phyloP scores from a whole-genome alignment of 2,113 vertebrate genomes.

The Sisor rabdophorus region DNA sequence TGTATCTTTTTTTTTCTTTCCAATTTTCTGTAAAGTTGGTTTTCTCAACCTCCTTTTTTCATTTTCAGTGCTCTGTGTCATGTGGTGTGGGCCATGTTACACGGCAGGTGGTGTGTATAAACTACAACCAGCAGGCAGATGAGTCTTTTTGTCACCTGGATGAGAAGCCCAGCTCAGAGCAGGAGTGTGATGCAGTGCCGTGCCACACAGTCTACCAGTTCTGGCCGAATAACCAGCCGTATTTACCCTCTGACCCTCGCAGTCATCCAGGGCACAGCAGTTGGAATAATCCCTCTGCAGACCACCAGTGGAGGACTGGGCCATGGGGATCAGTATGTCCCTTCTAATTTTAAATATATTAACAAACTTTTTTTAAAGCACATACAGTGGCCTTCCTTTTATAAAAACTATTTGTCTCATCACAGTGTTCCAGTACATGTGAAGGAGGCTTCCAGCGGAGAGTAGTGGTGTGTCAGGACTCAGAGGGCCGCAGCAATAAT shows the following conservation, averaged over 20 bases:
- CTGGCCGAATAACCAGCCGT: slow-evolving; percentile 71
- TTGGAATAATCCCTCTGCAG: slow-evolving; percentile 70
- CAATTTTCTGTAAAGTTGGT: neutral
- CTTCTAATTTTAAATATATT: neutral
- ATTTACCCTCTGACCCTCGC: slow-evolving; percentile 69
- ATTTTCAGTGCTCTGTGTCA: slow-evolving; percentile 80
- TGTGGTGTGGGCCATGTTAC: slow-evolving; percentile 79
- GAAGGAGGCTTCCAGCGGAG: slow-evolving; percentile 83
- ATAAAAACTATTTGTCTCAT: neutral
- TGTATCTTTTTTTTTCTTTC: neutral
- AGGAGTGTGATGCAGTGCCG: slow-evolving; percentile 75
- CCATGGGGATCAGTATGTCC: slow-evolving; percentile 93
- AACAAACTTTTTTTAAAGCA: slow-evolving; percentile 8
- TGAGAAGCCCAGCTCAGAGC: slow-evolving; percentile 70
- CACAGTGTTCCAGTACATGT: slow-evolving; percentile 93
- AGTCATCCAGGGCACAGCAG: slow-evolving; percentile 72
- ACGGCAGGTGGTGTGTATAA: slow-evolving; percentile 83
- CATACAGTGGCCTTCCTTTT: neutral
- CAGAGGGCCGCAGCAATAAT: slow-evolving; percentile 76
- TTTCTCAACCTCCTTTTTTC: slow-evolving; percentile 48
- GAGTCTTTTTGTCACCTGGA: slow-evolving; percentile 82
- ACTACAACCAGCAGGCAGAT: slow-evolving; percentile 79
- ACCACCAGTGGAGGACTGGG: slow-evolving; percentile 92
- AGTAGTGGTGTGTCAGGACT: slow-evolving; percentile 92
- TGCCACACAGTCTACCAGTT: slow-evolving; percentile 72